Conservation (phyloP, 2,888 invertebrate species). For the Vanessa cardui region DNA sequence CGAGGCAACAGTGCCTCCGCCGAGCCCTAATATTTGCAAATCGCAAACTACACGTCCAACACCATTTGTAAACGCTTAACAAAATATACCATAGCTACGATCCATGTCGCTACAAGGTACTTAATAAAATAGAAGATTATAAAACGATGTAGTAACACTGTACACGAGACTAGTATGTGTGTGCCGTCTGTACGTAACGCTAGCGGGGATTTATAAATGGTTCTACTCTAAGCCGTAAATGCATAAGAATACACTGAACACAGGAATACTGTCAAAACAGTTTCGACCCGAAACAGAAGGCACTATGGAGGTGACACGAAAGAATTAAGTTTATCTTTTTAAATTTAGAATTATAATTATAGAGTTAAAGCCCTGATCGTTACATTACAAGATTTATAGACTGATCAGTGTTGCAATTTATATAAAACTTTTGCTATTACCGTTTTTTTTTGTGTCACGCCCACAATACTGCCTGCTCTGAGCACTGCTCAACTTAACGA, state of each 20-base stretch:
- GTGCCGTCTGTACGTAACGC: constrained; percentile 41
- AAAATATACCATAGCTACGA: constrained; percentile 74
- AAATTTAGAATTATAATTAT: background rate
- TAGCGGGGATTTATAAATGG: background rate
- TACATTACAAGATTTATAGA: too few relatives aligned
- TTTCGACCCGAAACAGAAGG: background rate
- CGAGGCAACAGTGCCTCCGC: background rate
- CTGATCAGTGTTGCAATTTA: background rate
- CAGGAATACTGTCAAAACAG: constrained; percentile 10
- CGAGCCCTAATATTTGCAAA: constrained; percentile 12
- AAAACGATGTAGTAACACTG: constrained; percentile 73
- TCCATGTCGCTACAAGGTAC: constrained; percentile 54
- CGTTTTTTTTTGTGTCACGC: background rate
- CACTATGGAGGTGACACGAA: background rate
- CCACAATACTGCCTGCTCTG: background rate
- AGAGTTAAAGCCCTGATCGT: too few relatives aligned
- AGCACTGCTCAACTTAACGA: background rate
- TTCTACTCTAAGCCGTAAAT: constrained; percentile 17
- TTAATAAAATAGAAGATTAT: constrained; percentile 69
- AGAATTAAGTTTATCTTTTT: background rate
- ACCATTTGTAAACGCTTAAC: constrained; percentile 63
- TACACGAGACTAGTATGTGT: constrained; percentile 63
- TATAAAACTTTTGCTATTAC: background rate
- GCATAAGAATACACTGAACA: constrained; percentile 27
- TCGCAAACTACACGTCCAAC: constrained; percentile 21